Conservation (phyloP, 2,113 vertebrate species). For the Channa maculata region DNA sequence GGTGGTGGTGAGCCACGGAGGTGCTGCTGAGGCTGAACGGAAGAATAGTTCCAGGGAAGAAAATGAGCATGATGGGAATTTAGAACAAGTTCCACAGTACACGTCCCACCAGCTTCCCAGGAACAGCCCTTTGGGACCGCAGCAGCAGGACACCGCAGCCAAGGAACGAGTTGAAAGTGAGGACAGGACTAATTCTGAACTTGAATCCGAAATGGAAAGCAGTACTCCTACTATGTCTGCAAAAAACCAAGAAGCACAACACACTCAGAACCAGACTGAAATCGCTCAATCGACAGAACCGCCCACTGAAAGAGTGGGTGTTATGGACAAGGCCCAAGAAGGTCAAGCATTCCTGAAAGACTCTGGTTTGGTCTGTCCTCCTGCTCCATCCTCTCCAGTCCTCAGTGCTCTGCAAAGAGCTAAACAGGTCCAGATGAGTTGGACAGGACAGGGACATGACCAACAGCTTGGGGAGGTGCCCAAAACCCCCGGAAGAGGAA, state of each 20-base stretch:
- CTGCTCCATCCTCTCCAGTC: constrained; percentile 72
- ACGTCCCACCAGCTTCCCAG: constrained; percentile 85
- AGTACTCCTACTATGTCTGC: neutral
- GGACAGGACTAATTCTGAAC: constrained; percentile 2
- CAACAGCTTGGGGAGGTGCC: constrained; percentile 24
- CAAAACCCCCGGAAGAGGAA: constrained; percentile 52
- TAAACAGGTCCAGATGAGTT: constrained; percentile 76
- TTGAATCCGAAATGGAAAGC: neutral
- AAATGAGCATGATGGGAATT: constrained; percentile 45
- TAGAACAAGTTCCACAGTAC: constrained; percentile 80
- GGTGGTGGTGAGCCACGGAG: constrained; percentile 46
- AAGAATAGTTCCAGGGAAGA: constrained; percentile 60
- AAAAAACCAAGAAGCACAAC: constrained; percentile 26
- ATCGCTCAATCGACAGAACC: neutral
- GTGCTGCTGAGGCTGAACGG: neutral
- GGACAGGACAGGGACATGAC: neutral
- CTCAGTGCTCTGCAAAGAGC: constrained; percentile 84
- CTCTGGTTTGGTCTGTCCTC: neutral
- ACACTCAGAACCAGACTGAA: neutral
- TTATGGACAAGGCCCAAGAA: neutral
- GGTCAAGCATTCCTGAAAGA: neutral
- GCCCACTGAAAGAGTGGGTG: neutral
- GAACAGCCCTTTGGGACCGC: constrained; percentile 10
- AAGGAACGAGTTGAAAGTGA: neutral
- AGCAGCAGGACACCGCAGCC: neutral